Conservation (phyloP, 1,140 invertebrate genomes). For the Thaumetopoea pityocampa region DNA sequence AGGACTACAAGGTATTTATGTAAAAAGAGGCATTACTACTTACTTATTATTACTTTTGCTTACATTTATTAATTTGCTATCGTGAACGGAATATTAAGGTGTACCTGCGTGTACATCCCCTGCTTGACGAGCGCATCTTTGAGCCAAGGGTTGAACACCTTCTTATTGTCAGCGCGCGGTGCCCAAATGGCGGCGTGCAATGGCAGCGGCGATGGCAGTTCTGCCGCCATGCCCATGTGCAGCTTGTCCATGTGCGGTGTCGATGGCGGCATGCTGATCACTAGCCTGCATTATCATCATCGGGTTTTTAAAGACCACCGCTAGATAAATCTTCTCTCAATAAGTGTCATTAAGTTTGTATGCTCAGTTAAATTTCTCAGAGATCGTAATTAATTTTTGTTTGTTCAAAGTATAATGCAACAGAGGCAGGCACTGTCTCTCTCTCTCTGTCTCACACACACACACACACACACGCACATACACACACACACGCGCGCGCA, state of each 20-base stretch:
- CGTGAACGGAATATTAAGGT: not conserved
- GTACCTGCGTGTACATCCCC: constrained; percentile 86
- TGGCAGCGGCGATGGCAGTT: constrained; percentile 57
- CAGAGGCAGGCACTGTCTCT: too few relatives aligned
- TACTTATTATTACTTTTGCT: too few relatives aligned
- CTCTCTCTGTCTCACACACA: too few relatives aligned
- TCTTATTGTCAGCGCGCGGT: constrained; percentile 82
- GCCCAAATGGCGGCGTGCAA: constrained; percentile 77
- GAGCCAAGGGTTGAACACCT: constrained; percentile 83
- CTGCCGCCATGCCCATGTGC: constrained; percentile 77
- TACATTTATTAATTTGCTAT: too few relatives aligned
- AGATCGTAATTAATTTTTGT: too few relatives aligned
- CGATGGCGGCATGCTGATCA: constrained; percentile 87
- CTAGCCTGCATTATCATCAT: constrained; percentile 32
- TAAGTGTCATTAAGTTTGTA: too few relatives aligned
- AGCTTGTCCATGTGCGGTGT: constrained; percentile 90
- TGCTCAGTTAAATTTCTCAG: too few relatives aligned
- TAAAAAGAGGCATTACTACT: too few relatives aligned
- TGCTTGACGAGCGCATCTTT: constrained; percentile 92
- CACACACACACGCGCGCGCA: too few relatives aligned
- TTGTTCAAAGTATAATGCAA: too few relatives aligned
- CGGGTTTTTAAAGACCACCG: not conserved
- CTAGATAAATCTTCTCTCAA: not conserved
- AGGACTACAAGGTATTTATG: too few relatives aligned
- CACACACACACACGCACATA: too few relatives aligned